Conservation (phyloP, 2,888 invertebrate species). For the Neoscelio sp. region DNA sequence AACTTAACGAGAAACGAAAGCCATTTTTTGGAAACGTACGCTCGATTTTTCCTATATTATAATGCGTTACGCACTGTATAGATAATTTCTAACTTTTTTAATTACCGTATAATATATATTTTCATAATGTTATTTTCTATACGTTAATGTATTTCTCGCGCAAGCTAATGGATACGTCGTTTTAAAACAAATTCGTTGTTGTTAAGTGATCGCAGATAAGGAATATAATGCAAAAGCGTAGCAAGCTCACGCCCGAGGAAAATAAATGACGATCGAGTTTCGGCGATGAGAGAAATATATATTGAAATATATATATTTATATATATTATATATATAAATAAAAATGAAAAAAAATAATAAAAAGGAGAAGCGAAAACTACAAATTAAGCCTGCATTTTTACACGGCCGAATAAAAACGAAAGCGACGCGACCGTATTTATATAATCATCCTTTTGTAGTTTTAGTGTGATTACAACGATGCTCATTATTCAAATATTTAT, state of each 20-base stretch:
- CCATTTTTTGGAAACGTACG: conserved; percentile 20
- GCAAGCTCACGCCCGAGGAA: neutral
- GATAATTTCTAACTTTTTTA: conserved; percentile 22
- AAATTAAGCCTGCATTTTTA: conserved; percentile 62
- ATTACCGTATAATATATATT: conserved; percentile 38
- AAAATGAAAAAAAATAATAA: conserved; percentile 8
- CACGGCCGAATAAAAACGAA: conserved; percentile 51
- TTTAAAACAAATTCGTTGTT: conserved; percentile 13
- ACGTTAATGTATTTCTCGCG: conserved; percentile 27
- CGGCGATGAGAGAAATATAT: conserved; percentile 15
- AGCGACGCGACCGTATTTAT: conserved; percentile 62
- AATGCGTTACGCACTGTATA: conserved; percentile 31
- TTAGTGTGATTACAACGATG: conserved; percentile 71
- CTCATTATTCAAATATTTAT: conserved; percentile 68
- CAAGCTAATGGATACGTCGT: conserved; percentile 3
- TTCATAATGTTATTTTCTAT: conserved; percentile 48
- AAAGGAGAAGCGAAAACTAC: conserved; percentile 14
- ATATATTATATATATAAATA: conserved; percentile 2
- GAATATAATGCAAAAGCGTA: neutral
- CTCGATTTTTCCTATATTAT: conserved; percentile 30
- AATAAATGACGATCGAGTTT: conserved; percentile 5
- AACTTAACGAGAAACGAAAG: neutral
- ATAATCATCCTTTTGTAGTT: conserved; percentile 70
- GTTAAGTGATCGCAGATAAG: conserved; percentile 1
- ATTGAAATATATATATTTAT: conserved; percentile 14